Base-by-base conservation (phyloP, 1,140 invertebrate genomes). In the Pogonus chalceus region DNA sequence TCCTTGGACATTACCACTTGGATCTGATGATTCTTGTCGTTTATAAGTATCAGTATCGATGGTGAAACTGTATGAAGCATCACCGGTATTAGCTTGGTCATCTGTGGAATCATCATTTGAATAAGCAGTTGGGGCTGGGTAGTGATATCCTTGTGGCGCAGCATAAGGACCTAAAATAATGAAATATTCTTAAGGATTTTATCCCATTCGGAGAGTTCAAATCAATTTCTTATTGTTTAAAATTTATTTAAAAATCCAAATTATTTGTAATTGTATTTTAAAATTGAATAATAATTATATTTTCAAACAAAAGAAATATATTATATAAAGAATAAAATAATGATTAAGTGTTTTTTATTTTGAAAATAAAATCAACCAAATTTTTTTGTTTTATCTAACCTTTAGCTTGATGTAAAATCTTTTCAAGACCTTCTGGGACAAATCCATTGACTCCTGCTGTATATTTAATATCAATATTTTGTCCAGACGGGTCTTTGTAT, bases 1-100 rank as follows among this genome's bases (percentile, higher is more conserved):
- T 3, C 65, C 65, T 24, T 59, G 56, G 16, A 66, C 55, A 56
- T 66, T 65, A 16, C 63, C 63, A 35, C 22, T n/a, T 18, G 53
- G 35, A 56, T 66, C 63, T 10, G 59, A 57, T 14, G 37, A 49
- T 52, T 66, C 65, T 35, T 57, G 54, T 9, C 65, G 55, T 20
- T 56, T 55, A 37, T 62, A 61, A 20, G 56, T 52, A 18, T 55
- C 55, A 18, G 58, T 56, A 24, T 62, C 56, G 35, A 56, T 54
- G 10, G 23, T 23, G 31, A 62, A 62, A 24, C 22, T 23, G 35
- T 60, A 62, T 0, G 59, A 60, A 22, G 54, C 60, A 49, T 62
- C 60, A 35, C 49, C 53, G 18, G 49, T 52, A 9, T 53, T 20
- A 16, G 20, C 1, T 39, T 47, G 3, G 26, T 31, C 26, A 14